Evolutionary conservation across 2,113 vertebrate species (phyloP), one percentile per base, ranked within the genome.

Genomic region (Tichodroma muraria): DNA sequence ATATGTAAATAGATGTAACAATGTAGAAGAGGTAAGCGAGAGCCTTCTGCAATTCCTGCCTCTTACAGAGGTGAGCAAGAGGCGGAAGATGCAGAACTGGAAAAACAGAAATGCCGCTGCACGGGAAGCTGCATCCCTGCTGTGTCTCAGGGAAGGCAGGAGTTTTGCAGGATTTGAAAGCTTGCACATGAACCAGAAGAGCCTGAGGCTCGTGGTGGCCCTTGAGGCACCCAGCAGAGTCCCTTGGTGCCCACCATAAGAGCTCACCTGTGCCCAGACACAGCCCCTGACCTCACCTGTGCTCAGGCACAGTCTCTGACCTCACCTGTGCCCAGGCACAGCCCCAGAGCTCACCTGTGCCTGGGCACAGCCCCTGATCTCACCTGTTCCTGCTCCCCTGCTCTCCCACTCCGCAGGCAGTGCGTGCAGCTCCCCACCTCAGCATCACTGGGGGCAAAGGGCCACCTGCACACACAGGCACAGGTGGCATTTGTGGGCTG

Each of bases 371-470:
- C 63, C 14, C 42, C 63, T 13, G 10, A 24, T 16, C 28, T 53
- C 52, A 11, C 53, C 53, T 54, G 53, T 21, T 4, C 53, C 31
- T n/a, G n/a, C n/a, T n/a, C n/a, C n/a, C 97, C 97, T 98, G 98
- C 49, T 97, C 72, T 11, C 97, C 97, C 70, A 88, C 79, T 60
- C 96, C 97, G 95, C 76, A 90, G 15, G 97, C 91, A 0, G 89
- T 23, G 25, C 95, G 28, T 1, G 95, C 50, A 27, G 97, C 97
- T 28, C 97, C 97, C 60, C 11, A 35, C 35, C 68, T 97, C 97
- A 4, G 92, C 57, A 11, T 89, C 68, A 1, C n/a, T 95, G 57
- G 95, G 75, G 9, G 97, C 97, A 15, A 23, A 98, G 94, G 2
- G 93, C 95, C 53, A 97, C 97, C 97, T 96, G 73, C 13, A 44